Evolutionary conservation across 2,888 invertebrate genomes (phyloP), one percentile per base, ranked within the genome.

Genomic region (Pyrocoelia pectoralis): DNA sequence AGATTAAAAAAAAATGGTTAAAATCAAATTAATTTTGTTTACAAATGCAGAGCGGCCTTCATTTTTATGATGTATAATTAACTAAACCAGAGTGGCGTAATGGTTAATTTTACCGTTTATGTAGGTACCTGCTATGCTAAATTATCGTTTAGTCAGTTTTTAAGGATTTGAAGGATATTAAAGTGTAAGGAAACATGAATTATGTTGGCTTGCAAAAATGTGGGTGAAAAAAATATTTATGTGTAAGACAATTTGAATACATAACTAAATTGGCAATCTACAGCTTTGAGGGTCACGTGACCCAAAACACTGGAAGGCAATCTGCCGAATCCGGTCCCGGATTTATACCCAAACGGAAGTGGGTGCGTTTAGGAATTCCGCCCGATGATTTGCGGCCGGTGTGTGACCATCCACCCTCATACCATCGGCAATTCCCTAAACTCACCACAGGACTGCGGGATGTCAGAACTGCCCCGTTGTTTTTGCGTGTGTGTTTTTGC

Each of bases 291-390:
- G 59, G 59, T 66, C 66, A 66, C 56, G 41, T 58, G 58, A 66
- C 59, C 61, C 53, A 73, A 76, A 74, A 74, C 76, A 74, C 72
- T 73, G 74, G 72, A 74, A 75, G 74, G 75, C 77, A 75, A 78
- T 77, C 77, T 78, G 77, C 75, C 75, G 75, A 75, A 78, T 79
- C 78, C 79, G 77, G 76, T 73, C 72, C 72, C 72, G 76, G 76
- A 78, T 79, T 78, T 78, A 75, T 75, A 73, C 75, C 71, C 70
- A 72, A 75, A 74, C 79, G 82, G 82, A 82, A 82, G 77, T 79
- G 83, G 83, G 83, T 83, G 84, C 81, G 80, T 79, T 83, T 84
- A 84, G 84, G 85, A 85, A 85, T 85, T 86, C 86, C 86, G 85
- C 81, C 77, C 68, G 80, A 84, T 86, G 85, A 86, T 86, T 85